A percentile compares a stretch with the other conserved stretches of the same genome.
phyloP scores from a whole-genome alignment of 2,888 invertebrate species.

The Caenorhabditis zanzibari region DNA sequence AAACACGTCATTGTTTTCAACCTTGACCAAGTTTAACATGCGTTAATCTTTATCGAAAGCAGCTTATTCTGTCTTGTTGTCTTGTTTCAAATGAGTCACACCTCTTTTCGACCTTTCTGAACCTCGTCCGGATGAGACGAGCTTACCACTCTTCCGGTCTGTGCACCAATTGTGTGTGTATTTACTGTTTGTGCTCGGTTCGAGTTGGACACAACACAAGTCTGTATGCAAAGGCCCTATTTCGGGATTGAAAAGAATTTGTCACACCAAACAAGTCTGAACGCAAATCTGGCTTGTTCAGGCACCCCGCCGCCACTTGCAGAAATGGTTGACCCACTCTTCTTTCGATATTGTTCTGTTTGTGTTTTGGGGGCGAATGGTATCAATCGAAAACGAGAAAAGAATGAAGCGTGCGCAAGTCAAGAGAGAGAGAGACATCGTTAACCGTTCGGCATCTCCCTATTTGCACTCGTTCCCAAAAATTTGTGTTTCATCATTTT shows the following conservation, averaged over 20 bases:
- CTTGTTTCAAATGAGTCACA: constrained; percentile 4
- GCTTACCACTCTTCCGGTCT: constrained; percentile 26
- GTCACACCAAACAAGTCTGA: constrained; percentile 53
- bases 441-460: constrained; percentile 62
- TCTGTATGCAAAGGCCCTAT: constrained; percentile 46
- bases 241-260: constrained; percentile 48
- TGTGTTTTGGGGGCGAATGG: constrained; percentile 66
- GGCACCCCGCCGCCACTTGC: constrained; percentile 25
- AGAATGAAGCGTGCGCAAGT: constrained; percentile 65
- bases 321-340: constrained; percentile 40
- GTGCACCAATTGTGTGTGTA: constrained; percentile 21
- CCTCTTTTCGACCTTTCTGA: constrained; percentile 23
- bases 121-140: constrained; percentile 14
- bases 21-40: constrained; percentile 54
- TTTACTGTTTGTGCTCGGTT: constrained; percentile 46
- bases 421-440: constrained; percentile 65
- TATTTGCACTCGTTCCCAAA: constrained; percentile 61
- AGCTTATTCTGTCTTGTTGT: constrained; percentile 47
- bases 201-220: constrained; percentile 10
- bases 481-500: constrained; percentile 57
- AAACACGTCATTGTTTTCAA: constrained; percentile 37
- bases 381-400: constrained; percentile 58
- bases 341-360: constrained; percentile 61
- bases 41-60: constrained; percentile 36
- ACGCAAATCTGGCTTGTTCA: constrained; percentile 35